A percentile compares a stretch with the other conserved stretches of the same genome.
These are phyloP conservation scores for Seladonia tumulorum DNA, from an alignment of 2,888 invertebrate genomes.

Conservation along the genomic window DNA sequence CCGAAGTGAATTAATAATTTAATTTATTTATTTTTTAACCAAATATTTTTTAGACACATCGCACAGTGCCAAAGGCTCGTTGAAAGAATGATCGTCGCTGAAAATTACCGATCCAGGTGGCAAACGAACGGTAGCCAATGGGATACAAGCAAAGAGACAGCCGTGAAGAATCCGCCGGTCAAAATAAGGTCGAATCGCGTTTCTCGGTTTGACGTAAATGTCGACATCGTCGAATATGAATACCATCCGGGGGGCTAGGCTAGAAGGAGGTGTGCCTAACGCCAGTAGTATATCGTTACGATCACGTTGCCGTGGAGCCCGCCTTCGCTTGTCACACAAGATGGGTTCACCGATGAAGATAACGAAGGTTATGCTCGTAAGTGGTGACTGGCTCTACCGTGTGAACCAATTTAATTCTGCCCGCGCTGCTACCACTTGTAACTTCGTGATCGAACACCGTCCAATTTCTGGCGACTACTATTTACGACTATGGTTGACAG, in stretches of 20 bases:
- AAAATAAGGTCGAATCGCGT: slow-evolving; percentile 8
- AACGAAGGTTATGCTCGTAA: slow-evolving; percentile 52
- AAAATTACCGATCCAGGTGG: slow-evolving; percentile 7
- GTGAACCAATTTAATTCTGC: slow-evolving; percentile 56
- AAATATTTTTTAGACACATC: background rate
- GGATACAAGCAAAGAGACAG: background rate
- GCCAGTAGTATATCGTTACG: slow-evolving; percentile 31
- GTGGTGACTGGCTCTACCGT: slow-evolving; percentile 40
- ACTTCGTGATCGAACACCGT: slow-evolving; percentile 4
- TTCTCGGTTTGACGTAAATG: slow-evolving; percentile 22
- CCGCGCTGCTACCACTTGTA: slow-evolving; percentile 38
- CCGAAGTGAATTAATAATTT: too few species aligned
- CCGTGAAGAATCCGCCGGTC: background rate
- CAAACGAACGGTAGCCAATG: background rate
- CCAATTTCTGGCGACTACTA: background rate
- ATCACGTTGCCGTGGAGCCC: slow-evolving; percentile 31
- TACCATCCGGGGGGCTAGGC: slow-evolving; percentile 17
- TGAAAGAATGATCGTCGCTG: background rate
- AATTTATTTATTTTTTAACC: too few species aligned
- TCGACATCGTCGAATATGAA: slow-evolving; percentile 42
- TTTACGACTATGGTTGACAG: background rate
- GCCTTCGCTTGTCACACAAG: slow-evolving; percentile 51
- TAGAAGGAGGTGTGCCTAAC: slow-evolving; percentile 32
- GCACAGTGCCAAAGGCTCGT: background rate
- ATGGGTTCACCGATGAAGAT: slow-evolving; percentile 60